Evolutionary conservation across 64 coral and sea anemone species (phyloP).

Genomic region (Montipora cactus): DNA sequence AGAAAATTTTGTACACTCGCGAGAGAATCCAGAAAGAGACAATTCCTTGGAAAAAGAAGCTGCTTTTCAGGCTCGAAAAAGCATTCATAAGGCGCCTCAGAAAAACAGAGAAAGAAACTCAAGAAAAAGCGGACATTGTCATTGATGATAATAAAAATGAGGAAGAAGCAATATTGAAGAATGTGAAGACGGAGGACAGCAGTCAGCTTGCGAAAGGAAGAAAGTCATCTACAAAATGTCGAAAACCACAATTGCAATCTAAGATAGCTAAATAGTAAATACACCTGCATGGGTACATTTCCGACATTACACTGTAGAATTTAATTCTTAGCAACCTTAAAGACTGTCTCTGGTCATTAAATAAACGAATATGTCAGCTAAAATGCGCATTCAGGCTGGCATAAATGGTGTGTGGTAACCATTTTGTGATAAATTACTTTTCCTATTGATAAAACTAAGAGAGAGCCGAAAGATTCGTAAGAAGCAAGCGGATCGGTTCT

Average conservation of each 20-base stretch:
- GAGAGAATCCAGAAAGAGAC: constrained; percentile 23
- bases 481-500: no score
- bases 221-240: not conserved
- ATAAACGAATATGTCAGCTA: no score
- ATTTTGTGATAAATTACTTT: no score
- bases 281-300: no score
- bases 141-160: not conserved
- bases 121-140: constrained; percentile 10
- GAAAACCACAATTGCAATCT: not conserved
- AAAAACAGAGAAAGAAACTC: constrained; percentile 46
- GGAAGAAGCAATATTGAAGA: constrained; percentile 3
- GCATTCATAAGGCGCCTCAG: constrained; percentile 14
- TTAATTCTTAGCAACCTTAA: no score
- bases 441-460: no score
- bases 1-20: constrained; percentile 31
- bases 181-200: not conserved
- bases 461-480: no score
- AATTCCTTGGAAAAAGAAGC: constrained; percentile 53
- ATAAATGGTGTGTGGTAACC: no score
- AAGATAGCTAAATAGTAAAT: no score
- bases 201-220: not conserved
- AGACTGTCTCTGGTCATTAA: no score
- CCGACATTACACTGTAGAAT: no score
- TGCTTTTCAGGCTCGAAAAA: constrained; percentile 23
- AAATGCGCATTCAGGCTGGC: no score